These are phyloP conservation scores for Artibeus jamaicensis DNA, from an alignment of 2,797 vertebrate genomes.

Conservation along the genomic window DNA sequence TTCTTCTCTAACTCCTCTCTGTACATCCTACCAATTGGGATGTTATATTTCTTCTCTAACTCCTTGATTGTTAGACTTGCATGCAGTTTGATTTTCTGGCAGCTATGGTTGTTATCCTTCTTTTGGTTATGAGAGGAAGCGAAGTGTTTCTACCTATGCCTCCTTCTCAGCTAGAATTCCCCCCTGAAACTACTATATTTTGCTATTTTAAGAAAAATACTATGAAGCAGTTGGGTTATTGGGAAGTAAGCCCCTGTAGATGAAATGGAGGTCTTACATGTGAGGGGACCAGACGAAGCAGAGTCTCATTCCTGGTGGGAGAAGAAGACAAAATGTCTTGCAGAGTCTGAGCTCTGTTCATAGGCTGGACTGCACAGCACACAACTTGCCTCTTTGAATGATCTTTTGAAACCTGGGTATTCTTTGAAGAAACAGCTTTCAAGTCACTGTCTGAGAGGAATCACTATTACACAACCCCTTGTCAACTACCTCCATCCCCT, in stretches of 20 bases:
- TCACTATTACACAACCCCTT: neutral
- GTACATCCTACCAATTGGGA: too few species aligned
- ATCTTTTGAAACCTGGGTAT: neutral
- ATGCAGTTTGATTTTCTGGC: too few species aligned
- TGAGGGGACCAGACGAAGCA: neutral
- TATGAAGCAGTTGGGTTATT: neutral
- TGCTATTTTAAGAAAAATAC: slow-evolving; percentile 34
- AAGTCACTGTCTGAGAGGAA: neutral
- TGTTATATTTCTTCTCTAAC: too few species aligned
- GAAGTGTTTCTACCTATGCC: too few species aligned
- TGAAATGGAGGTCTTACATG: neutral
- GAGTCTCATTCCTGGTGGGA: neutral
- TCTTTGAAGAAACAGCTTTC: neutral
- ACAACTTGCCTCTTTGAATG: neutral
- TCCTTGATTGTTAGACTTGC: too few species aligned
- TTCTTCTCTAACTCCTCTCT: too few species aligned
- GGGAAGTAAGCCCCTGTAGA: neutral
- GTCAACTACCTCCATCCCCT: neutral
- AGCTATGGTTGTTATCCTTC: too few species aligned
- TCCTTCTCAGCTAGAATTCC: too few species aligned
- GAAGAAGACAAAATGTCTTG: neutral
- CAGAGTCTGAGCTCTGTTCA: neutral
- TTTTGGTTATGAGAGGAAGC: too few species aligned
- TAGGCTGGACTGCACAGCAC: neutral
- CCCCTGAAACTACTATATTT: neutral